Conservation (phyloP, 2,888 invertebrate genomes). For the Erebia palarica region DNA sequence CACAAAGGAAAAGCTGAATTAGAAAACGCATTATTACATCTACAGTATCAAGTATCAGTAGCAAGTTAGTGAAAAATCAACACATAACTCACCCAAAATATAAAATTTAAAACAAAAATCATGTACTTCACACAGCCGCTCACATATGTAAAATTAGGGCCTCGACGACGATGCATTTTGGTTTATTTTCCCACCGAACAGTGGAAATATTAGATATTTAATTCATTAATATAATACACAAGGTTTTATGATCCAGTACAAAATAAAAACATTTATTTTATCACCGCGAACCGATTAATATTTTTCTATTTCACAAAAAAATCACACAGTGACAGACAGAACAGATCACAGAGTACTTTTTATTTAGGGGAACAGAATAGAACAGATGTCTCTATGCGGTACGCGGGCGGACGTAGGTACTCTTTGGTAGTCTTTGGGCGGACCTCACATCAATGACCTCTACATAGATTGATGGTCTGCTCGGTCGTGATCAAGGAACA, state of each 20-base stretch:
- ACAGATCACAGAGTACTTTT: no score
- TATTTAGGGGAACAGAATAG: no score
- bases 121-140: slow-evolving; percentile 95
- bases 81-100: slow-evolving; percentile 90
- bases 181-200: slow-evolving; percentile 24
- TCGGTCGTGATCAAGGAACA: no score
- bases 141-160: slow-evolving; percentile 89
- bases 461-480: no score
- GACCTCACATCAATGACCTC: no score
- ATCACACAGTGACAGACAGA: no score
- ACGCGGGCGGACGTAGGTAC: no score
- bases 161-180: slow-evolving; percentile 84
- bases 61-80: background rate
- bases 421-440: no score
- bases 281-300: background rate
- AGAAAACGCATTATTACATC: background rate
- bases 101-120: slow-evolving; percentile 93
- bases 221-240: background rate
- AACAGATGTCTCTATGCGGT: no score
- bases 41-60: background rate
- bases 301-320: no score
- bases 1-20: slow-evolving; percentile 16
- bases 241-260: background rate
- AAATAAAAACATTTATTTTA: background rate
- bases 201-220: background rate